Base-by-base conservation (phyloP, 2,797 vertebrate species). In the Thalassophryne amazonica region DNA sequence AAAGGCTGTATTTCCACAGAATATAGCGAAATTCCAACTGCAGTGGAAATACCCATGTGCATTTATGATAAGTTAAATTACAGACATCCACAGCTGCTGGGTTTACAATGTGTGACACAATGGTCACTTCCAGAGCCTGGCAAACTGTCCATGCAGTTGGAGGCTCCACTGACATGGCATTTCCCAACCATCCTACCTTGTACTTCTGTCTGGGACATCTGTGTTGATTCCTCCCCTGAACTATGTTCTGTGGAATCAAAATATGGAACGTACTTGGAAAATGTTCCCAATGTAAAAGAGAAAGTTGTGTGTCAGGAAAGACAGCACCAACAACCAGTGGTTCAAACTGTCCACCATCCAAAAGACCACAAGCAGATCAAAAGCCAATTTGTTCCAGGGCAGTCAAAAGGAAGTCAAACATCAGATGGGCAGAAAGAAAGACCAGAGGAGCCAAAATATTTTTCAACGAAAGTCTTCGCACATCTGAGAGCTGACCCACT, bases 161-260 rank as follows among this genome's bases (percentile, higher is more conserved):
- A 91, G 9, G 69, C 80, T 0, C 54, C 69, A 18, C 52, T 79
- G 2, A 74, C 27, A 24, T 59, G 84, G 64, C 80, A 75, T 49
- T 27, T 89, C 0, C 89, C 83, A 19, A 83, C 86, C 0, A 46
- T 90, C 17, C 59, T 71, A 4, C 81, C 83, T 2, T 58, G 65
- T 16, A 74, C 85, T 25, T 69, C 75, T 9, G 83, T 86, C 51
- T 90, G 90, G 90, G 47, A 60, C 7, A 46, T 20, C 11, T 54
- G 13, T 62, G 21, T 43, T 1, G 39, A 58, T 42, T 65, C 33
- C 9, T 69, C 73, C 40, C 49, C 71, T 4, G 16, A 22, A 27
- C 33, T 48, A 27, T 35, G 53, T 36, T 20, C 42, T 2, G 38
- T 12, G 17, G 16, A 28, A 49, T 33, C 24, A 18, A 24, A 33